Evolutionary conservation across 2,888 invertebrate genomes (phyloP).

Genomic region (Hypselothyrea guttata): DNA sequence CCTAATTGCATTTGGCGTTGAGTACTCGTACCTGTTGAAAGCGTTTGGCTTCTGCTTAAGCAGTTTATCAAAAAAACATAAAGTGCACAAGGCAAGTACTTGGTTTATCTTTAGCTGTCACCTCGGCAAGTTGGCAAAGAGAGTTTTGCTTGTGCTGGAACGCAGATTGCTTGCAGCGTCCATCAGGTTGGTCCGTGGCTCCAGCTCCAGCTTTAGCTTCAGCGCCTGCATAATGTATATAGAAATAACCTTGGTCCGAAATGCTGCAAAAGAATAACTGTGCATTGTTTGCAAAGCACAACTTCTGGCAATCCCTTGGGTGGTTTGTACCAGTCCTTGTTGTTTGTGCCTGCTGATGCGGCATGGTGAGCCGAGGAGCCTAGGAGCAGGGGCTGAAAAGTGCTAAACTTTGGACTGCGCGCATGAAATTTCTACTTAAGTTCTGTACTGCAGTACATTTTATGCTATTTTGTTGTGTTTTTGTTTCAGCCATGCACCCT

Average conservation of each 20-base stretch:
- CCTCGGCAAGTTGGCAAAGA: slow-evolving; percentile 16
- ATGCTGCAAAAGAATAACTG: slow-evolving; percentile 69
- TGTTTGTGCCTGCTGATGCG: not conserved
- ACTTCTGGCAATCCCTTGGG: slow-evolving; percentile 58
- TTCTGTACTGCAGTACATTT: slow-evolving; percentile 47
- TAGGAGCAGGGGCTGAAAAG: slow-evolving; percentile 37
- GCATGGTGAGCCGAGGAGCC: too few relatives aligned
- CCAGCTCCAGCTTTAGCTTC: too few relatives aligned
- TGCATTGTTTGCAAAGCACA: slow-evolving; percentile 72
- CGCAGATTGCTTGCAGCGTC: slow-evolving; percentile 45
- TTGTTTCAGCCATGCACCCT: not conserved
- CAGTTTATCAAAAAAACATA: slow-evolving; percentile 42
- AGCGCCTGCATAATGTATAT: slow-evolving; percentile 60
- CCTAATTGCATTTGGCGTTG: slow-evolving; percentile 44
- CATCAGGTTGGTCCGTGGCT: slow-evolving; percentile 33
- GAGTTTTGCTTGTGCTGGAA: slow-evolving; percentile 20
- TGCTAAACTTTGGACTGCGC: slow-evolving; percentile 72
- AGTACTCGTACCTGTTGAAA: too few relatives aligned
- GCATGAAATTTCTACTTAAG: slow-evolving; percentile 73
- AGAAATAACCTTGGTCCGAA: slow-evolving; percentile 71
- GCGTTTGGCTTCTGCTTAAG: too few relatives aligned
- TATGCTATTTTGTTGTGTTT: slow-evolving; percentile 20
- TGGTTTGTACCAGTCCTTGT: slow-evolving; percentile 27
- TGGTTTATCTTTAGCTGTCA: slow-evolving; percentile 27
- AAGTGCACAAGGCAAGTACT: slow-evolving; percentile 16